Percentiles rank a stretch among this genome's conserved stretches.
Conservation (phyloP, 2,797 vertebrate species). For the Periparus ater region DNA sequence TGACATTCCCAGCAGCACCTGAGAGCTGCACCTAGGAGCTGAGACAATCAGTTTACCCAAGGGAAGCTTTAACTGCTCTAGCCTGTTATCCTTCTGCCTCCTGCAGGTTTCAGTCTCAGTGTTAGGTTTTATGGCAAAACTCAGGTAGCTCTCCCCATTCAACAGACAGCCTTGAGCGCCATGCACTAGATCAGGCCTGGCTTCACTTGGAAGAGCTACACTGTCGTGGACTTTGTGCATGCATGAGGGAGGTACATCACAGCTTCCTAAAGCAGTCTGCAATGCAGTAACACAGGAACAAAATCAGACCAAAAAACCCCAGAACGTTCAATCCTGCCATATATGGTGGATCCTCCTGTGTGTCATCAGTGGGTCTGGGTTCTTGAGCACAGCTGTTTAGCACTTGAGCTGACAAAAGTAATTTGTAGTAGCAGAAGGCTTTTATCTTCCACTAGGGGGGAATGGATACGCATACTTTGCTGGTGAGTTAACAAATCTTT, state of each 20-base stretch:
- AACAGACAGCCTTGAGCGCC: neutral
- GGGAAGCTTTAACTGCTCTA: neutral
- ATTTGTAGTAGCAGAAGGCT: neutral
- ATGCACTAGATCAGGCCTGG: neutral
- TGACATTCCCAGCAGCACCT: neutral
- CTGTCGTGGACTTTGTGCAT: neutral
- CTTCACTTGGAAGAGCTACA: neutral
- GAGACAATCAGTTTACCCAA: neutral
- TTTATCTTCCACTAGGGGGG: slow-evolving; percentile 56
- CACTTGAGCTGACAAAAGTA: neutral
- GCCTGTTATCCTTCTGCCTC: neutral
- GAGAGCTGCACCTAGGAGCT: neutral
- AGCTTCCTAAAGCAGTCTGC: neutral
- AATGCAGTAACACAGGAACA: neutral
- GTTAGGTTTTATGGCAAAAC: neutral
- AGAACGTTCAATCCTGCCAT: neutral
- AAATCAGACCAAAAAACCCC: neutral
- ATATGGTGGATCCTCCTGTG: neutral
- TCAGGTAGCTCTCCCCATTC: neutral
- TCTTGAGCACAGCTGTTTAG: neutral
- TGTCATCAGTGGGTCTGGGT: neutral
- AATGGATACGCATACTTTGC: slow-evolving; percentile 37
- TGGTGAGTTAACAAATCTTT: neutral
- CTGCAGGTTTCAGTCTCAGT: neutral
- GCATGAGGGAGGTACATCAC: neutral